phyloP scores from a whole-genome alignment of 2,888 invertebrate genomes.

The Tachina fera region DNA sequence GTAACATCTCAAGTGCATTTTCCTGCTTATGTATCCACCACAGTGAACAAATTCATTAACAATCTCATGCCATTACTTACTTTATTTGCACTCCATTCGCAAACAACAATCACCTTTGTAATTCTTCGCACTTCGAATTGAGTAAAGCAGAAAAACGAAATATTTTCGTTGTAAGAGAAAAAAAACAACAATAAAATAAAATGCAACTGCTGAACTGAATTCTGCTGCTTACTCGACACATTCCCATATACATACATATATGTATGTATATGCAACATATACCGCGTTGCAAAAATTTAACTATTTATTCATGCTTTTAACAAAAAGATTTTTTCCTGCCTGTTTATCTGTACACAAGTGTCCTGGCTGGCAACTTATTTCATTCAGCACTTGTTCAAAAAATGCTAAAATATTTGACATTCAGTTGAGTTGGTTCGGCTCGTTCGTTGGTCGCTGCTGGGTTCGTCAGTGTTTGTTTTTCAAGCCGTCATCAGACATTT shows the following conservation, averaged over 20 bases:
- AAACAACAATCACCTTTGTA: conserved; percentile 39
- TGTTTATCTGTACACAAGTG: conserved; percentile 12
- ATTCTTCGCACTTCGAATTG: conserved; percentile 35
- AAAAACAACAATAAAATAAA: conserved; percentile 5
- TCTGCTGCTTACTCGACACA: conserved; percentile 4
- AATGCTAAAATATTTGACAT: conserved; percentile 51
- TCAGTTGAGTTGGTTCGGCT: conserved; percentile 8
- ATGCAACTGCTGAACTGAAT: conserved; percentile 28
- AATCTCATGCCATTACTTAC: conserved; percentile 35
- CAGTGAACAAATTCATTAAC: conserved; percentile 41
- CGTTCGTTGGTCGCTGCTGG: conserved; percentile 10
- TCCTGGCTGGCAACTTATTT: conserved; percentile 22
- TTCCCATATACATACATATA: background rate
- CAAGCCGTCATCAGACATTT: conserved; percentile 64
- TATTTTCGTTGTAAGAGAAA: conserved; percentile 22
- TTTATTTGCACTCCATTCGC: conserved; percentile 27
- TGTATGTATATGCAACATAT: background rate
- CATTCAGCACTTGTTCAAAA: conserved; percentile 22
- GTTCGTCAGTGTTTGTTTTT: conserved; percentile 39
- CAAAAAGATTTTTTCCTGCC: background rate
- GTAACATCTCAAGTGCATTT: background rate
- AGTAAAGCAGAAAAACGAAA: conserved; percentile 10
- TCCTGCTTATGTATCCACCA: background rate
- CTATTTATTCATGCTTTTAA: background rate
- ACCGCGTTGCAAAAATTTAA: conserved; percentile 5